Evolutionary conservation across 2,113 vertebrate species (phyloP).

Genomic region (Ardeotis arabs): DNA sequence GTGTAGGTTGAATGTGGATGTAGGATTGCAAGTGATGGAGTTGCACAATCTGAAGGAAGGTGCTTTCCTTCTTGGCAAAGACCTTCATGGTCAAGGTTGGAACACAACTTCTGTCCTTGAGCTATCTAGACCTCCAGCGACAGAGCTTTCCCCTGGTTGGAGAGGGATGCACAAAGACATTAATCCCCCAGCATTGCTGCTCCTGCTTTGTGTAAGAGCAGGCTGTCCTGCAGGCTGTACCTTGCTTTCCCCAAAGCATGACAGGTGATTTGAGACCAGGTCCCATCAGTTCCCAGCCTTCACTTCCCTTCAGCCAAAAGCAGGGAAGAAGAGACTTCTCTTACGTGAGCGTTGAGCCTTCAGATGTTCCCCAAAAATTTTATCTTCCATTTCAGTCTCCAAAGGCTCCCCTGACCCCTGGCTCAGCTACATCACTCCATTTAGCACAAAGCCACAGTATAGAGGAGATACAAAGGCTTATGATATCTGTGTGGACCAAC

Average conservation of each 20-base stretch:
- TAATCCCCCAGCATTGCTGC: not conserved
- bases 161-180: not conserved
- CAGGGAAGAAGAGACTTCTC: not conserved
- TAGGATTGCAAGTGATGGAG: not conserved
- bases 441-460: not conserved
- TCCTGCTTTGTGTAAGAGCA: not conserved
- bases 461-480: not conserved
- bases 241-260: not conserved
- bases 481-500: rapidly evolving
- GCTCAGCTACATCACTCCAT: not conserved
- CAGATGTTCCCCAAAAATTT: not conserved
- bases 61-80: not conserved
- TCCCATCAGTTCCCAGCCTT: not conserved
- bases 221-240: not conserved
- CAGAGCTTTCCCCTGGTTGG: not conserved
- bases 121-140: not conserved
- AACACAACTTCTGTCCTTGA: not conserved
- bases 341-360: not conserved
- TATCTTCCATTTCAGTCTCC: not conserved
- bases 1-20: not conserved
- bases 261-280: not conserved
- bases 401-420: not conserved
- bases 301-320: not conserved
- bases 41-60: not conserved
- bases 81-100: not conserved